Conservation (phyloP, 1,140 invertebrate genomes). For the Aphelenchoides avenae region DNA sequence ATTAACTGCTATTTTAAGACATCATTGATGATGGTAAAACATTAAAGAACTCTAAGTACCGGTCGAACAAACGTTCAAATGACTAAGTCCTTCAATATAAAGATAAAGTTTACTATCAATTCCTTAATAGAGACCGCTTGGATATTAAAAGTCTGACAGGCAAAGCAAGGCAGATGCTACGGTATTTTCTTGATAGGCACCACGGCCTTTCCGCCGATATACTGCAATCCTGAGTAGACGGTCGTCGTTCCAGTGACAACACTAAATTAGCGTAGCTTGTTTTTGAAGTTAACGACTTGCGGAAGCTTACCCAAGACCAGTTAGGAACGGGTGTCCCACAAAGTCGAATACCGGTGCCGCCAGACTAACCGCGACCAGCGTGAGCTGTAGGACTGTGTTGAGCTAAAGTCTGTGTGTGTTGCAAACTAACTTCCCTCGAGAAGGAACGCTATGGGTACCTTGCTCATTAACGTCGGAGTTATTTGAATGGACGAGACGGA, state of each 20-base stretch:
- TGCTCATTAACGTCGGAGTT: constrained; percentile 83
- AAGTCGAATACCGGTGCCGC: constrained; percentile 76
- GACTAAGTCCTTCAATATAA: no score
- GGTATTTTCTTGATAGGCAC: constrained; percentile 12
- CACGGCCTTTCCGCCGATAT: constrained; percentile 13
- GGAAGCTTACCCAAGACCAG: constrained; percentile 69
- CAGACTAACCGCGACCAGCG: constrained; percentile 72
- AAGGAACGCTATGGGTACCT: constrained; percentile 68
- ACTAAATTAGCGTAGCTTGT: constrained; percentile 12
- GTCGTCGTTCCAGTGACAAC: constrained; percentile 24
- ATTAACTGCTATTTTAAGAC: no score
- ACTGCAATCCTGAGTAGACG: constrained; percentile 26
- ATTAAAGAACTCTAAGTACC: no score
- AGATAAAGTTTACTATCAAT: no score
- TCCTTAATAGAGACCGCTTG: no score
- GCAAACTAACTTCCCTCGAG: background rate
- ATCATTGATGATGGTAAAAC: no score
- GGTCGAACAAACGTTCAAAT: no score
- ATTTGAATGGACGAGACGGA: constrained; percentile 83
- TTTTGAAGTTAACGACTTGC: constrained; percentile 3
- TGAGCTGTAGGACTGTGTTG: constrained; percentile 82
- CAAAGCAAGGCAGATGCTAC: no score
- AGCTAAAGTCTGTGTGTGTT: constrained; percentile 50
- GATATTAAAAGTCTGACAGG: no score
- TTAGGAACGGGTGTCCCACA: constrained; percentile 72